Evolutionary conservation across 1,140 invertebrate species (phyloP), one percentile per base, ranked within the genome.

Genomic region (Bombus vancouverensis): DNA sequence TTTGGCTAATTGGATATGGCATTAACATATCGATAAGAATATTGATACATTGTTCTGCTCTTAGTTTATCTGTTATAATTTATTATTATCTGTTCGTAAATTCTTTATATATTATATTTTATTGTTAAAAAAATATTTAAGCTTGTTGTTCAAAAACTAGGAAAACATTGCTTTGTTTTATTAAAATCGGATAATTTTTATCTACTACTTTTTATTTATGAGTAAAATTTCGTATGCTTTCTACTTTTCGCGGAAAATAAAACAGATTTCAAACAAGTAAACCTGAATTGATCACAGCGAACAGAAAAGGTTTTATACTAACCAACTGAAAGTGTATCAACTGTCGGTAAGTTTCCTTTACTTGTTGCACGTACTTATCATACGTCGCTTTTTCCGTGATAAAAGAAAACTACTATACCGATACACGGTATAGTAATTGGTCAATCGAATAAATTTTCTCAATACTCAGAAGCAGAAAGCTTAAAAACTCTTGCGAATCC

Each of bases 341-440:
- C 81, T 42, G 73, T 83, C 81, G 73, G 22, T 47, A 77, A 68
- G 42, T 57, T 83, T 39, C 34, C 8, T 34, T 28, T n/a, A 37
- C 13, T 34, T 13, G 1, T 32, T 28, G 0, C 3, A 13, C 10
- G 12, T 25, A 25, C 8, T 34, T 42, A 39, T 3, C 0, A 4
- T 22, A 34, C 5, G 22, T 39, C 8, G 8, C 3, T 22, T 18
- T 47, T 15, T n/a, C 42, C 13, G 0, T 34, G 2, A 4, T 3
- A 5, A 4, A 66, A 32, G 74, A 32, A 78, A 75, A 6, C 81
- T 83, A 32, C 59, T 53, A 37, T 83, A 83, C 44, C 62, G 72
- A 68, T 68, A 15, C 6, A 22, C 15, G 57, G 5, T 13, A 68
- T 37, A 39, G 18, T 18, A 22, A 6, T n/a, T 5, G 12, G 5